These are phyloP conservation scores for Pseudochromis fuscus DNA, from an alignment of 2,797 vertebrate genomes.

Conservation along the genomic window DNA sequence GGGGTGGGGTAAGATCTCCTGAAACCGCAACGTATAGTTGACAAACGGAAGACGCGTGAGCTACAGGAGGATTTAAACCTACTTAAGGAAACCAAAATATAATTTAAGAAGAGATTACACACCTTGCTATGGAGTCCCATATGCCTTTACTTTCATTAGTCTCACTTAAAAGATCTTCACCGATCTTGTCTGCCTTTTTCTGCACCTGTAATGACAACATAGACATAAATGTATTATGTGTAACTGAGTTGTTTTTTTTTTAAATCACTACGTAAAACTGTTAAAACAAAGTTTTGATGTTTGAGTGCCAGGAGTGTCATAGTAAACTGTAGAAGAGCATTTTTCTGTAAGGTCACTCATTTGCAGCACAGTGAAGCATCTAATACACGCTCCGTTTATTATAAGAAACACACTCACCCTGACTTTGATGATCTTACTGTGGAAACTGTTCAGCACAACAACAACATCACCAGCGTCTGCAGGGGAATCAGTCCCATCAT, in stretches of 20 bases:
- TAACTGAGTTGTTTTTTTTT: slow-evolving; percentile 10
- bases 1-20: slow-evolving; percentile 78
- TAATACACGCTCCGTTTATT: background rate
- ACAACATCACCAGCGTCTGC: slow-evolving; percentile 84
- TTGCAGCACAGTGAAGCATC: background rate
- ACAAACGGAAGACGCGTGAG: slow-evolving; percentile 59
- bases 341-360: background rate
- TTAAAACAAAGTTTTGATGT: background rate
- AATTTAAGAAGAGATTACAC: slow-evolving; percentile 25
- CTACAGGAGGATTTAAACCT: background rate
- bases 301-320: background rate
- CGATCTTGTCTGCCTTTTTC: slow-evolving; percentile 91
- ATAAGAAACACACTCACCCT: slow-evolving; percentile 85
- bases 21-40: slow-evolving; percentile 71
- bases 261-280: background rate
- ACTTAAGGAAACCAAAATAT: slow-evolving; percentile 11
- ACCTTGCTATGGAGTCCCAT: slow-evolving; percentile 92
- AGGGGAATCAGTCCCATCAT: slow-evolving; percentile 93
- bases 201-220: slow-evolving; percentile 86
- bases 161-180: slow-evolving; percentile 92
- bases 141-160: slow-evolving; percentile 84
- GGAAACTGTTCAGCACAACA: slow-evolving; percentile 92
- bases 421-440: slow-evolving; percentile 96
- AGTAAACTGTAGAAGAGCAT: slow-evolving; percentile 7
- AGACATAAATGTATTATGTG: slow-evolving; percentile 15